Evolutionary conservation across 2,113 vertebrate genomes (phyloP), one percentile per base, ranked within the genome.

Genomic region (Pseudorasbora parva): DNA sequence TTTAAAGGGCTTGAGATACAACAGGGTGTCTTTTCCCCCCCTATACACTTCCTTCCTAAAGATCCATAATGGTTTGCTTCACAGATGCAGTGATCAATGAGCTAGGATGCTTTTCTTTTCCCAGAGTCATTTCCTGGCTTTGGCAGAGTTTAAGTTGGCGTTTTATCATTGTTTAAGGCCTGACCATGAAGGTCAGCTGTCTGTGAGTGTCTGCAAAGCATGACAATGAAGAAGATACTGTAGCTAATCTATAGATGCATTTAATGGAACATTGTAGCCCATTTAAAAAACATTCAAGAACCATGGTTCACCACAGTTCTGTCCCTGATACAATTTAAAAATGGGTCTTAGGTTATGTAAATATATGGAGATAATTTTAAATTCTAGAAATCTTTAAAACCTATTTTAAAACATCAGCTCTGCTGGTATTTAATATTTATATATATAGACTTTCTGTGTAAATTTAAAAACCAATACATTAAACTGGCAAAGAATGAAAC

Each of bases 181-280:
- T 81, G 64, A 81, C 62, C 64, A 0, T 56, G 17, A 23, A 69
- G 81, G 78, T 87, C 79, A 72, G 72, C 62, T 82, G 86, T 79
- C 82, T 84, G 54, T 79, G 75, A 81, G 82, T 78, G 73, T 47
- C 8, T 51, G 71, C 77, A 77, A 80, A 45, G 57, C 68, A 59
- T 60, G 51, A 76, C 45, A 56, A 49, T 25, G 75, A 71, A 79
- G 51, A 71, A 84, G 12, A 78, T 51, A 75, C 33, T 14, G 23
- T 7, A 25, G 59, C 25, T 49, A 62, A 47, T 64, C 19, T 78
- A 37, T 3, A 78, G 33, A 60, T 66, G 17, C 59, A 30, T 49
- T 77, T 66, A 64, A 80, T 11, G 47, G 11, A 54, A 6, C 17
- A 25, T 5, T 60, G 8, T 69, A 12, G 27, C 19, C 43, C n/a